Conservation (phyloP, 2,797 vertebrate genomes). For the Okamejei kenojei region DNA sequence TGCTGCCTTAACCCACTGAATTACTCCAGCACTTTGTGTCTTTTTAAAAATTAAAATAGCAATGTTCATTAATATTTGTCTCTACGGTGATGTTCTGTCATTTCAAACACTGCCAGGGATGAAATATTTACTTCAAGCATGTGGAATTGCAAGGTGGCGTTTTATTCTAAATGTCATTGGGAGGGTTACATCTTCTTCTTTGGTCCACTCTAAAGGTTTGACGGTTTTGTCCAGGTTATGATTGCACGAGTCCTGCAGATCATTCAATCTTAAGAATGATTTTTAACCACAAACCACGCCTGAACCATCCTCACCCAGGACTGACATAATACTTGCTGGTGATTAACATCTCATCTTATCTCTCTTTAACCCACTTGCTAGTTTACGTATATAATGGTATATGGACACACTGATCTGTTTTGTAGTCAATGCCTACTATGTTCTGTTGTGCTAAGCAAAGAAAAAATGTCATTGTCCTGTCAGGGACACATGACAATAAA, state of each 20-base stretch:
- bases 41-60: neutral
- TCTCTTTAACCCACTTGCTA: neutral
- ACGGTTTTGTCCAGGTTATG: neutral
- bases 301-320: neutral
- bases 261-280: neutral
- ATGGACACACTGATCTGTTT: too few species aligned
- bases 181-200: neutral
- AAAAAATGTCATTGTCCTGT: too few species aligned
- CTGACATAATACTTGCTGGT: neutral
- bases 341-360: neutral
- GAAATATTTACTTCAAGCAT: neutral
- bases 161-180: neutral
- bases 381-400: too few species aligned
- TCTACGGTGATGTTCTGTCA: neutral
- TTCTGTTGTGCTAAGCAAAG: too few species aligned
- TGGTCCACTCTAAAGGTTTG: neutral
- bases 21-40: too few species aligned
- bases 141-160: neutral
- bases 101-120: neutral
- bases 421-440: too few species aligned
- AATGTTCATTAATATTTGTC: neutral
- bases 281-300: neutral
- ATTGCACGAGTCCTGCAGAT: neutral
- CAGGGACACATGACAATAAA: too few species aligned
- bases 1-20: too few species aligned